A percentile compares a stretch with the other conserved stretches of the same genome.
Evolutionary conservation across 2,888 invertebrate genomes (phyloP).

Genomic region (Dastarcus helophoroides): DNA sequence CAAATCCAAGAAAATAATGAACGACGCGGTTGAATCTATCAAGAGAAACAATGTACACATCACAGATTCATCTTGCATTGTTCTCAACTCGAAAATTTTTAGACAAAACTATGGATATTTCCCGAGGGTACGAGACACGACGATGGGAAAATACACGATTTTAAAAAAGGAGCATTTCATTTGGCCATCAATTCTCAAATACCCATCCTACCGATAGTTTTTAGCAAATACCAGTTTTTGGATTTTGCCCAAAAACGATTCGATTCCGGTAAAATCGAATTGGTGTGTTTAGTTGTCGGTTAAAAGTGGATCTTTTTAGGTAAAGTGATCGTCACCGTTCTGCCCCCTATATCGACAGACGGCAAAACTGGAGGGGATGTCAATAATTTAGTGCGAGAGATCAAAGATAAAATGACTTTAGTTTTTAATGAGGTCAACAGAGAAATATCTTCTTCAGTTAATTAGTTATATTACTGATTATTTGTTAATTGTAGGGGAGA

Average conservation of each 20-base stretch:
- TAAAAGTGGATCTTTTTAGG: too few species aligned
- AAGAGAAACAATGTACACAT: conserved; percentile 54
- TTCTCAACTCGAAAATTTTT: conserved; percentile 21
- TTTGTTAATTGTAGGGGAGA: too few species aligned
- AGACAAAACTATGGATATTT: conserved; percentile 84
- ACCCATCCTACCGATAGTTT: conserved; percentile 83
- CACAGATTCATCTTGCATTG: background rate
- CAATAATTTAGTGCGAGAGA: conserved; percentile 55
- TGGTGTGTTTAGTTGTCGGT: too few species aligned
- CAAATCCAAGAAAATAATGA: conserved; percentile 62
- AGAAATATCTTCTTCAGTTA: too few species aligned
- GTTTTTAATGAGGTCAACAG: conserved; percentile 56
- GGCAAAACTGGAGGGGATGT: conserved; percentile 59
- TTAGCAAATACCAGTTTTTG: conserved; percentile 74
- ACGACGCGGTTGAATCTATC: conserved; percentile 56
- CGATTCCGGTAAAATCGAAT: conserved; percentile 63
- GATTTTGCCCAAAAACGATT: conserved; percentile 60
- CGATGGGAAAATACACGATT: conserved; percentile 74
- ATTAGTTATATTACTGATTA: too few species aligned
- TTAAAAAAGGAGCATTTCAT: conserved; percentile 96
- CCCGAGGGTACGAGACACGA: conserved; percentile 89
- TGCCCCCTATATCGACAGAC: conserved; percentile 66
- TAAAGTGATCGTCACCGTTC: conserved; percentile 60
- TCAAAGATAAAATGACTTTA: conserved; percentile 56
- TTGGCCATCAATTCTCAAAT: conserved; percentile 80